These are phyloP conservation scores for Semaprochilodus insignis DNA, from an alignment of 2,797 vertebrate species.

Conservation along the genomic window DNA sequence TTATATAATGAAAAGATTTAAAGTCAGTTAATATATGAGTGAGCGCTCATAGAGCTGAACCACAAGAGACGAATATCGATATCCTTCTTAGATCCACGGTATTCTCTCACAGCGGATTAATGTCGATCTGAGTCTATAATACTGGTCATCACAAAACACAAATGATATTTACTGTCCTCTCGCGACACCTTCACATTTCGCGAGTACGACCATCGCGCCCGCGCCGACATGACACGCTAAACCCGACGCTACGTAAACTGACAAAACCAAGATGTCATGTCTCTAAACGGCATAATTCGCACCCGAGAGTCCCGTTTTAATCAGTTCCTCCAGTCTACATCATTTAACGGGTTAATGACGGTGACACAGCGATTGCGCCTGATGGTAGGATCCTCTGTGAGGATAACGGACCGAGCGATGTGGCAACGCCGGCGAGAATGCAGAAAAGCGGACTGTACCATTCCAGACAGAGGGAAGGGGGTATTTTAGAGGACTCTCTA, in stretches of 20 bases:
- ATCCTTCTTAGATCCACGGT: not conserved
- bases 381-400: not conserved
- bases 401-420: conserved; percentile 44
- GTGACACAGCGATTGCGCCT: not conserved
- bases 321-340: not conserved
- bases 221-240: conserved; percentile 51
- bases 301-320: not conserved
- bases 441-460: conserved; percentile 66
- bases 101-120: not conserved
- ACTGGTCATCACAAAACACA: not conserved
- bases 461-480: conserved; percentile 39
- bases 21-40: not conserved
- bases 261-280: not conserved
- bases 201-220: not conserved
- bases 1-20: not conserved
- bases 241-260: conserved; percentile 43
- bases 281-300: not conserved
- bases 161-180: conserved; percentile 26
- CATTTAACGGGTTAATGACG: not conserved
- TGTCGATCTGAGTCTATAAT: not conserved
- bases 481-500: not conserved
- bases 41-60: not conserved
- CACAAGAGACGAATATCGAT: not conserved
- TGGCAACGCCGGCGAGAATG: conserved; percentile 55
- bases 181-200: conserved; percentile 25